Evolutionary conservation across 2,888 invertebrate species (phyloP).

Genomic region (Didymodactylos carnosus): DNA sequence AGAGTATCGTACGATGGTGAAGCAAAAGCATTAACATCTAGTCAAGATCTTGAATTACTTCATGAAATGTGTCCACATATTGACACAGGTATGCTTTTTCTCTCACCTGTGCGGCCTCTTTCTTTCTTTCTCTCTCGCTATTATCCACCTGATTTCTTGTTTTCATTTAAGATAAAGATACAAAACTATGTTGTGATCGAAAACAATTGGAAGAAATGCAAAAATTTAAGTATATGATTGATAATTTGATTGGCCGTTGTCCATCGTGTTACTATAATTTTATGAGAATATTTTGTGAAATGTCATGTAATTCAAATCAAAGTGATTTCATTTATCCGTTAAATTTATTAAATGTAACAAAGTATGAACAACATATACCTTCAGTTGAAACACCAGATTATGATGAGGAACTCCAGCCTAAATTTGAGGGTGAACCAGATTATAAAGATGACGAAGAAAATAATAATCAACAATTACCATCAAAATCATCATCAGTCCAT

Average conservation of each 20-base stretch:
- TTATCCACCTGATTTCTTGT: no score
- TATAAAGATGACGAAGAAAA: background rate
- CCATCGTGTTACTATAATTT: constrained; percentile 14
- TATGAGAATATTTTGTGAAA: constrained; percentile 13
- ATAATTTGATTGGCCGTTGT: constrained; percentile 3
- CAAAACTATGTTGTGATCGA: background rate
- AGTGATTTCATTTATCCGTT: constrained; percentile 2
- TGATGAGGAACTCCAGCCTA: background rate
- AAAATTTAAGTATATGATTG: background rate
- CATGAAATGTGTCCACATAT: background rate
- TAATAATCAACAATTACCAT: background rate
- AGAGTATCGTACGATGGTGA: background rate
- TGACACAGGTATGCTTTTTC: background rate
- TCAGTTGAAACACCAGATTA: no score
- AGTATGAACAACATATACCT: no score
- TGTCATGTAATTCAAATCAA: constrained; percentile 9
- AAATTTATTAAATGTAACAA: background rate
- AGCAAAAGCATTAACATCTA: background rate
- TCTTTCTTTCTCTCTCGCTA: no score
- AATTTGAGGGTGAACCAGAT: background rate
- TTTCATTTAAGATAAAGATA: background rate
- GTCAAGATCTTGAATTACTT: background rate
- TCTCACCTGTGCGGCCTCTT: no score
- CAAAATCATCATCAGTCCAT: background rate
- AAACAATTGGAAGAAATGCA: background rate